phyloP scores from a whole-genome alignment of 2,888 invertebrate genomes.

The Folsomia candida region DNA sequence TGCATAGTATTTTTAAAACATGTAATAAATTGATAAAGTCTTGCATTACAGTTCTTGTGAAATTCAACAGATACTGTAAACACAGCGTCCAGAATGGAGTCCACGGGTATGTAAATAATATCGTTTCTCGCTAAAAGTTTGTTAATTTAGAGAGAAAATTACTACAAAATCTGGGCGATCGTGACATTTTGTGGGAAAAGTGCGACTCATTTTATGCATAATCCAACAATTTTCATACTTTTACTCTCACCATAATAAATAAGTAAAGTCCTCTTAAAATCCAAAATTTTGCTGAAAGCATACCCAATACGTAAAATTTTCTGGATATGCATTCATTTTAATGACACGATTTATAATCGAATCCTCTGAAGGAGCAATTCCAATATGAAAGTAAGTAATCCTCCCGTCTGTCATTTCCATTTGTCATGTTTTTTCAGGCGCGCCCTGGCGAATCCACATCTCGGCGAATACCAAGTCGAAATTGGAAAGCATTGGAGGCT shows the following conservation, averaged over 20 bases:
- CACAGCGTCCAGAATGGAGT: constrained; percentile 85
- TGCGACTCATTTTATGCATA: no score
- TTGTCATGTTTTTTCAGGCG: constrained; percentile 58
- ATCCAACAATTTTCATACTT: no score
- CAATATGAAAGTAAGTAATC: not conserved
- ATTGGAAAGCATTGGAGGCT: constrained; percentile 75
- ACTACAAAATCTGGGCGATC: no score
- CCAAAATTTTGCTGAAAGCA: not conserved
- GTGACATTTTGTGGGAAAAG: no score
- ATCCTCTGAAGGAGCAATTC: constrained; percentile 1
- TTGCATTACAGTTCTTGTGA: no score
- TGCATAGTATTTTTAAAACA: no score
- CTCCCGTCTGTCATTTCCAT: not conserved
- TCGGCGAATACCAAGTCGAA: constrained; percentile 78
- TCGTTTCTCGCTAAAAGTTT: not conserved
- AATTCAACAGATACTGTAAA: constrained; percentile 91
- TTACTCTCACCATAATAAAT: no score
- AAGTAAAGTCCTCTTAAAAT: no score
- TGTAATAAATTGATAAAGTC: no score
- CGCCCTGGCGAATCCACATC: constrained; percentile 87
- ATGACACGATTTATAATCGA: not conserved
- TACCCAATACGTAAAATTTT: not conserved
- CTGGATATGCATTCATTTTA: not conserved
- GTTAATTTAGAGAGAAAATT: not conserved
- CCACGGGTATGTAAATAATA: constrained; percentile 62